Percentiles rank a stretch among this genome's conserved stretches.
Evolutionary conservation across 2,113 vertebrate species (phyloP).

Genomic region (Lophochroa leadbeateri): DNA sequence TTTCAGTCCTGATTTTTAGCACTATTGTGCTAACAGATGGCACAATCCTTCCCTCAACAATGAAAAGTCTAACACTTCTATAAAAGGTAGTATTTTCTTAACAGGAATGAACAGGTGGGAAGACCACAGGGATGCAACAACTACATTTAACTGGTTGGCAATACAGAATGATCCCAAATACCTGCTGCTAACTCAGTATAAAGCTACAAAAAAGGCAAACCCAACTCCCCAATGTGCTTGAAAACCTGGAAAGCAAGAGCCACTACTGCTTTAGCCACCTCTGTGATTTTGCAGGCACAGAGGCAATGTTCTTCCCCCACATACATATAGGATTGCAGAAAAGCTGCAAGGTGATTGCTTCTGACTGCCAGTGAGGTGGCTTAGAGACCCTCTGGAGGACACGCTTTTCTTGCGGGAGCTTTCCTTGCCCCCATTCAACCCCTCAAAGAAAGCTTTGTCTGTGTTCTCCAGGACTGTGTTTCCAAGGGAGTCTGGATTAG

Average conservation of each 20-base stretch:
- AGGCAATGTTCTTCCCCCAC: neutral
- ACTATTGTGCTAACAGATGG: neutral
- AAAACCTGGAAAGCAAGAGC: neutral
- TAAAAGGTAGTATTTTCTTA: neutral
- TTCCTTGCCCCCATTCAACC: neutral
- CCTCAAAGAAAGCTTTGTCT: neutral
- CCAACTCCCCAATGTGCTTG: neutral
- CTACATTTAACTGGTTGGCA: neutral
- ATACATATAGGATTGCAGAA: rapidly evolving
- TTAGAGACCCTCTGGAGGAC: neutral
- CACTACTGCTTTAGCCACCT: neutral
- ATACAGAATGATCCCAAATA: neutral
- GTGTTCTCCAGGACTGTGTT: neutral
- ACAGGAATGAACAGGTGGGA: neutral
- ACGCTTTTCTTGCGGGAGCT: rapidly evolving
- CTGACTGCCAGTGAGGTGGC: neutral
- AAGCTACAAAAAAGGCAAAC: neutral
- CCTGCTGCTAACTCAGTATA: neutral
- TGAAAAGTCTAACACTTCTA: neutral
- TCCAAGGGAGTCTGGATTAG: neutral
- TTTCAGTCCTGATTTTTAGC: neutral
- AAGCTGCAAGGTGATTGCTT: neutral
- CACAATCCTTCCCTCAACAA: neutral
- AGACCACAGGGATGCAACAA: neutral
- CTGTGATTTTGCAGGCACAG: too few relatives aligned